Conservation (phyloP, 2,888 invertebrate genomes). For the Gisinianus flammeolus region DNA sequence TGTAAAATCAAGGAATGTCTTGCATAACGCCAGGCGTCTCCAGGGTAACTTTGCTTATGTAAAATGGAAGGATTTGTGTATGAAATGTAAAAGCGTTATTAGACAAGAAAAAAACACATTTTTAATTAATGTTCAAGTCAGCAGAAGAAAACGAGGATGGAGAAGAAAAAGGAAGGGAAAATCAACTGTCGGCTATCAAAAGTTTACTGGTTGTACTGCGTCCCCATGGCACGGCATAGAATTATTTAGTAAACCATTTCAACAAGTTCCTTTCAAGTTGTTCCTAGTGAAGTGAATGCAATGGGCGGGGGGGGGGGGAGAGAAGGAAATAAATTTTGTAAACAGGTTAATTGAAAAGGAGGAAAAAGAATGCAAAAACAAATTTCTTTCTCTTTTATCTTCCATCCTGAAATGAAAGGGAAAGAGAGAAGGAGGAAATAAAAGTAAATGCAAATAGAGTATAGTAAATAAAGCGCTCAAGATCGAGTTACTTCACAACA, state of each 20-base stretch:
- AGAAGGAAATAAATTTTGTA: slow-evolving; percentile 12
- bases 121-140: not conserved
- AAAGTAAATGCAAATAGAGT: not conserved
- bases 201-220: not conserved
- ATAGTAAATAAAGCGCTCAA: no score
- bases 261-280: slow-evolving; percentile 15
- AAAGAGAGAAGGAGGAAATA: not conserved
- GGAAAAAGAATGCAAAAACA: not conserved
- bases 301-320: no score
- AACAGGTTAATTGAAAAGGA: slow-evolving; percentile 18
- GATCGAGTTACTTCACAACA: no score
- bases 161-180: no score
- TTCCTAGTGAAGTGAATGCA: no score
- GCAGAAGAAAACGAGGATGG: not conserved
- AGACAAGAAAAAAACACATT: not conserved
- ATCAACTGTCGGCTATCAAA: not conserved
- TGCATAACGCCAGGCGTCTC: no score
- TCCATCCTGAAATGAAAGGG: not conserved
- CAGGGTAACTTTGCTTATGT: not conserved
- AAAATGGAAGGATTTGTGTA: not conserved
- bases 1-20: no score
- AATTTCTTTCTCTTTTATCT: not conserved
- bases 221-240: not conserved
- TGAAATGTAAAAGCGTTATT: not conserved
- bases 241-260: slow-evolving; percentile 21